Conservation (phyloP, 2,797 vertebrate species). For the Eulemur albifrons region DNA sequence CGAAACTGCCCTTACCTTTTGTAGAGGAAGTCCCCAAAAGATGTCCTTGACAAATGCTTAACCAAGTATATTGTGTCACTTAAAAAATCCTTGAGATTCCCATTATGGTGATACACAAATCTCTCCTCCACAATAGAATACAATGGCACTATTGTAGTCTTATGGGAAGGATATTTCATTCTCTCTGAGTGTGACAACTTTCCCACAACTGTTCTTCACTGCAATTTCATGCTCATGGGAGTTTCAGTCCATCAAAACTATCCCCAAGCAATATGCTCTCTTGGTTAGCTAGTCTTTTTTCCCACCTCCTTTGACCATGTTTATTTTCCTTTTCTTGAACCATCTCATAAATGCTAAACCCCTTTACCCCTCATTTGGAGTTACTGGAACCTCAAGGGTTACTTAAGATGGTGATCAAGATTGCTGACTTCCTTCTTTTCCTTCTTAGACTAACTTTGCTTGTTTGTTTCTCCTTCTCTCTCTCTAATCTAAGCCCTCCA, state of each 20-base stretch:
- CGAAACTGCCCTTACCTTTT: neutral
- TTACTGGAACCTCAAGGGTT: neutral
- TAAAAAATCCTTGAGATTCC: neutral
- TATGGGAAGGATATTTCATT: neutral
- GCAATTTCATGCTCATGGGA: neutral
- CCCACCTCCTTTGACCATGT: neutral
- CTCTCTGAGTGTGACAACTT: slow-evolving; percentile 11
- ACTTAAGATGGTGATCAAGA: neutral
- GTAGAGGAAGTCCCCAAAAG: neutral
- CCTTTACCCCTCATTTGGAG: neutral
- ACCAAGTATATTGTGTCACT: neutral
- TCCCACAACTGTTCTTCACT: neutral
- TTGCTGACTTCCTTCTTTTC: neutral
- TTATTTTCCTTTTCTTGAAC: neutral
- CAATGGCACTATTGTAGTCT: neutral
- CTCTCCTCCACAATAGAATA: neutral
- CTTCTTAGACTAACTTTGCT: neutral
- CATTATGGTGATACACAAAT: neutral
- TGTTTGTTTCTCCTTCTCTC: neutral
- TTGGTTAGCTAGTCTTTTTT: neutral
- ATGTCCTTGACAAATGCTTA: neutral
- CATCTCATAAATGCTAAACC: neutral
- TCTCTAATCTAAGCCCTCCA: neutral
- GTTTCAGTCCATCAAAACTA: neutral
- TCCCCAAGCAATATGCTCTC: neutral